Base-by-base conservation (phyloP, 2,113 vertebrate species). In the Lipotes vexillifer region DNA sequence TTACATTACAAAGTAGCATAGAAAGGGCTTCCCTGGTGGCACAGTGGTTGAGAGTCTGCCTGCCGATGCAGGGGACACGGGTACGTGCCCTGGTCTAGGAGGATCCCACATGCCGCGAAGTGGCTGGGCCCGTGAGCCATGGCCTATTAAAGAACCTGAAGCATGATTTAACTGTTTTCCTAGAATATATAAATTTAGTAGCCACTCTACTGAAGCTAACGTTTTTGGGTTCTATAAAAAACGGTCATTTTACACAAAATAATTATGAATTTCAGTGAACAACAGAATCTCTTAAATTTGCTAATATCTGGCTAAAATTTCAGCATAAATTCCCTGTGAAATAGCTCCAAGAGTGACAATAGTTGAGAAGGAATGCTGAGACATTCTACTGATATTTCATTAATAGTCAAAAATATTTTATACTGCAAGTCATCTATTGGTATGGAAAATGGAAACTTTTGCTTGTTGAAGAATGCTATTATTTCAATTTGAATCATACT, bases 131-230 rank as follows among this genome's bases (percentile, higher is more conserved):
- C 10, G 2, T 46, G 46, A 46, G 2, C 46, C 46, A 46, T 46
- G 46, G 46, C 46, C 78, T 84, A 29, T 38, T 36, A 63, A 27
- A 55, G 13, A 18, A 84, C 36, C 25, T 90, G 29, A 91, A 89
- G n/a, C 17, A 81, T 82, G 74, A 18, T 72, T 36, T 77, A 88
- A 46, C 14, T 72, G 4, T 57, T 72, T 65, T 21, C 69, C 90
- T n/a, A 5, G 29, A 55, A 57, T 90, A 11, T 10, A 94, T 63
- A 93, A 72, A 81, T 87, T 86, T 63, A 89, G 82, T 63, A 17
- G 8, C 0, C 44, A 91, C 44, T 71, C 77, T 87, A 71, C 27
- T 55, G 68, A 87, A 86, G 52, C 17, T 69, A 69, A 36, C 33
- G 25, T 55, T 55, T 68, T 52, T 25, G 5, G 7, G n/a, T 66